Evolutionary conservation across 1,140 invertebrate genomes (phyloP).

Genomic region (Papilio helenus): DNA sequence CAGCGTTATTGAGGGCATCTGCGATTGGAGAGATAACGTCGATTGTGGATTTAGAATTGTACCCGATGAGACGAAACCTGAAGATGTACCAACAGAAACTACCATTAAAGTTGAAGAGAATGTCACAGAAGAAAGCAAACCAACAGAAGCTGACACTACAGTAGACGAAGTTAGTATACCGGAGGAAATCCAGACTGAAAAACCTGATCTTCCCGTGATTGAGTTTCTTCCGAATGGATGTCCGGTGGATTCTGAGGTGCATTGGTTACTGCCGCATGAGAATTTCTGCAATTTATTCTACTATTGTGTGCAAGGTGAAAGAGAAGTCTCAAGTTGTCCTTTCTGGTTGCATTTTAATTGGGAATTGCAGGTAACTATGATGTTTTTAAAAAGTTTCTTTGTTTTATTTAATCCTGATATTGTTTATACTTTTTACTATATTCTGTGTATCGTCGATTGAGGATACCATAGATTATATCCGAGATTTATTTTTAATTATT

Average conservation of each 20-base stretch:
- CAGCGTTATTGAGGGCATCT: slow-evolving; percentile 45
- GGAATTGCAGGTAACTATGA: slow-evolving; percentile 6
- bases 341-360: slow-evolving; percentile 37
- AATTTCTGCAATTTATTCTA: slow-evolving; percentile 44
- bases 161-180: background rate
- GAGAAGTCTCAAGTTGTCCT: slow-evolving; percentile 35
- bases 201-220: background rate
- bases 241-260: slow-evolving; percentile 32
- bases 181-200: slow-evolving; percentile 8
- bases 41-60: slow-evolving; percentile 43
- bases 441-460: no score
- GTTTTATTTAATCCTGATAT: no score
- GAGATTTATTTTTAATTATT: no score
- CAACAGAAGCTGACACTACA: background rate
- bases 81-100: background rate
- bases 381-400: no score
- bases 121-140: background rate
- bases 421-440: no score
- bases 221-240: slow-evolving; percentile 40
- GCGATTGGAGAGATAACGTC: slow-evolving; percentile 36
- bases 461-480: no score
- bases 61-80: slow-evolving; percentile 14
- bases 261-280: slow-evolving; percentile 41
- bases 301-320: slow-evolving; percentile 39
- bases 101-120: background rate